Evolutionary conservation across 2,888 invertebrate genomes (phyloP).

Genomic region (Ecliptopera silaceata): DNA sequence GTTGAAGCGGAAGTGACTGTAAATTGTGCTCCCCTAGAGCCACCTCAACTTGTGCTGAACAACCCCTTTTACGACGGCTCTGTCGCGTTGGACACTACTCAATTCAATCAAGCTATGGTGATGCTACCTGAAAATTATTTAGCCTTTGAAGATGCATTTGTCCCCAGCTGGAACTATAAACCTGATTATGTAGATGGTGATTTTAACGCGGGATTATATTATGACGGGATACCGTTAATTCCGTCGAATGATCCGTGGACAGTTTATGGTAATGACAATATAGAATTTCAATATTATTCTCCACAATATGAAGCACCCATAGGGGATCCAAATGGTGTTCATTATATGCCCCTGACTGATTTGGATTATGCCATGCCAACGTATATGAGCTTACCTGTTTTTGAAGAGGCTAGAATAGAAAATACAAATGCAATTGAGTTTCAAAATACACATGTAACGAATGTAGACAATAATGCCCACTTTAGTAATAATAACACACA

Average conservation of each 20-base stretch:
- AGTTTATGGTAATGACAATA: conserved; percentile 61
- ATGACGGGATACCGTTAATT: conserved; percentile 68
- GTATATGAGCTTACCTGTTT: conserved; percentile 69
- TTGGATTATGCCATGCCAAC: conserved; percentile 75
- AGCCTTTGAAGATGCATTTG: conserved; percentile 80
- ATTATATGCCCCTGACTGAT: conserved; percentile 73
- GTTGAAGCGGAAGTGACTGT: conserved; percentile 69
- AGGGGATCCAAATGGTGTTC: conserved; percentile 57
- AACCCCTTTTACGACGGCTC: conserved; percentile 79
- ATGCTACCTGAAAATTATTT: conserved; percentile 76
- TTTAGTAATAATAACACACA: conserved; percentile 26
- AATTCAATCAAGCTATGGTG: conserved; percentile 64
- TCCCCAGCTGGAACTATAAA: conserved; percentile 74
- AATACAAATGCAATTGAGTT: conserved; percentile 43
- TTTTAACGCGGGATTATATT: conserved; percentile 63
- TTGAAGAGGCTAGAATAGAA: conserved; percentile 58
- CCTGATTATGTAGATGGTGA: conserved; percentile 63
- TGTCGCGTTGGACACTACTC: conserved; percentile 61
- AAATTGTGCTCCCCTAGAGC: conserved; percentile 60
- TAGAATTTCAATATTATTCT: conserved; percentile 66
- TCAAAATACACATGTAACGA: conserved; percentile 38
- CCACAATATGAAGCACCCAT: conserved; percentile 63
- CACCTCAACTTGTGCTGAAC: conserved; percentile 72
- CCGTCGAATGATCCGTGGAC: conserved; percentile 77
- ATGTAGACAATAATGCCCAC: conserved; percentile 43